Conservation (phyloP, 2,113 vertebrate genomes). For the Corythornis vintsioides region DNA sequence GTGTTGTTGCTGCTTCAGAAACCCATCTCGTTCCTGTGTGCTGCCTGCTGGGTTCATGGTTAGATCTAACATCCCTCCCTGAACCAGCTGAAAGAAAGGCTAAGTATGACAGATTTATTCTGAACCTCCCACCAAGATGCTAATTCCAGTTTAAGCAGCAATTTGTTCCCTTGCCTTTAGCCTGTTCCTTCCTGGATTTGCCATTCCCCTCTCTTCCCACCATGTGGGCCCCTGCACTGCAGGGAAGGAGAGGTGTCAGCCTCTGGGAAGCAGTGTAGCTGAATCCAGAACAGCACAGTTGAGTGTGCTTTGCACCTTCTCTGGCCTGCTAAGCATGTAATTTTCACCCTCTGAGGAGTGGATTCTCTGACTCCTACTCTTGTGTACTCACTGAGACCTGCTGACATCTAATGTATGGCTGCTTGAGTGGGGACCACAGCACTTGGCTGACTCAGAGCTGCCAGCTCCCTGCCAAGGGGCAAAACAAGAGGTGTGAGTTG, state of each 20-base stretch:
- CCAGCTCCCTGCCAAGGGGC: neutral
- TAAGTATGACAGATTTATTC: constrained; percentile 14
- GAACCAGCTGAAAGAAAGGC: neutral
- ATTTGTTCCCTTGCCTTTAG: constrained; percentile 3
- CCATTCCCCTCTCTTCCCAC: neutral
- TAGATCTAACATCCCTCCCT: neutral
- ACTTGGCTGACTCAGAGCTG: neutral
- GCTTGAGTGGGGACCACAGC: neutral
- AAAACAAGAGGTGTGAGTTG: neutral
- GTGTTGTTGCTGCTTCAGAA: neutral
- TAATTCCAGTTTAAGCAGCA: constrained; percentile 23
- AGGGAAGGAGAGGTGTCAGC: neutral
- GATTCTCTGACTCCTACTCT: neutral
- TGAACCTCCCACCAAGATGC: neutral
- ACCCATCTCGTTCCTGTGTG: neutral
- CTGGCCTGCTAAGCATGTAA: neutral
- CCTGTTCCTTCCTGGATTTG: neutral
- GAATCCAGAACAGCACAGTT: neutral
- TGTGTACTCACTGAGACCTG: accelerated
- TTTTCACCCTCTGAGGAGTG: neutral
- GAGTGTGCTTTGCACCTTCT: neutral
- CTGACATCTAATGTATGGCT: neutral
- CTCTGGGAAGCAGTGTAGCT: neutral
- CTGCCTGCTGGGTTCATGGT: neutral
- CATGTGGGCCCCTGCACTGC: accelerated